Evolutionary conservation across 2,797 vertebrate genomes (phyloP), one percentile per base, ranked within the genome.

Genomic region (Manis pentadactyla): DNA sequence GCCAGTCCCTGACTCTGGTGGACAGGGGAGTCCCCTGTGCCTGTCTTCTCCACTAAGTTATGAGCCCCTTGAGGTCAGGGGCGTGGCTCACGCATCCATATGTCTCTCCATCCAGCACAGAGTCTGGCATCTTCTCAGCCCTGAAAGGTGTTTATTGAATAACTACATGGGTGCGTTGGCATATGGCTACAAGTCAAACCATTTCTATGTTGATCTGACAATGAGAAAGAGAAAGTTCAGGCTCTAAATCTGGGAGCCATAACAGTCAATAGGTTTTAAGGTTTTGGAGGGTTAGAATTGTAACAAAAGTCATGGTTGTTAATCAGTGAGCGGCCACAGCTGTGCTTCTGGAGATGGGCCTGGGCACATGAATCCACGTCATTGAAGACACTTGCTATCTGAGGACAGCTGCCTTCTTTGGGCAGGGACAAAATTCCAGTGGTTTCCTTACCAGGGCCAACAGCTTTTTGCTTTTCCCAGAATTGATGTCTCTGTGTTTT

Each of bases 101-200:
- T 11, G 63, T n/a, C 57, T 84, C 84, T 64, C 42, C 31, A 21
- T 49, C 71, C 25, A 55, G 87, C 5, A 2, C 39, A 13, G 77
- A 49, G 53, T 5, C 73, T 93, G 81, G 96, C 61, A 8, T 39
- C 42, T n/a, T 23, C 66, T 89, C 96, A 74, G 61, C 42, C 63
- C 55, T 0, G 51, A 73, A 57, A 94, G 64, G 71, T 78, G 39
- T 71, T 66, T 91, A 75, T 66, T 79, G 79, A 94, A 85, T 85
- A 78, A 82, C 90, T 14, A 61, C 63, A 83, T 7, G 23, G 64
- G 73, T 21, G 66, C 37, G 29, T 0, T 59, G 68, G 77, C 85
- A 92, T 51, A 85, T 84, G 95, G 95, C 88, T 51, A 61, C 75
- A 75, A 90, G 19, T 95, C 95, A 86, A 88, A 79, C 46, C 25